phyloP scores from a whole-genome alignment of 64 coral and sea anemone species.

The Orbicella faveolata region DNA sequence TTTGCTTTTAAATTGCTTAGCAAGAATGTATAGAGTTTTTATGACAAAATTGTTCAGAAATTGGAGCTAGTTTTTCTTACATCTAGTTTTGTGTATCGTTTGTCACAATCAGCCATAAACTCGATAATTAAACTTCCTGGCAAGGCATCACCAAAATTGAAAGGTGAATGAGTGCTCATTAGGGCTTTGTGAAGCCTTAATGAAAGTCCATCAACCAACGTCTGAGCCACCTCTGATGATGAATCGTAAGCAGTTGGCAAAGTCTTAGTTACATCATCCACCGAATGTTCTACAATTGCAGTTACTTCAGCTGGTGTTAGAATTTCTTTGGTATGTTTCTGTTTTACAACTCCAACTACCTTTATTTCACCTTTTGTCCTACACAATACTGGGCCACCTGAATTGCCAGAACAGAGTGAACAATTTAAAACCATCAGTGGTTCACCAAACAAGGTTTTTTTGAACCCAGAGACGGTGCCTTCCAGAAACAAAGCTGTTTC shows the following conservation, averaged over 20 bases:
- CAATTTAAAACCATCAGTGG: neutral
- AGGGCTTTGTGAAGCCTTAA: neutral
- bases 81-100: too few relatives aligned
- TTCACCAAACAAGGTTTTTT: neutral
- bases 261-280: neutral
- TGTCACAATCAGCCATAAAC: too few relatives aligned
- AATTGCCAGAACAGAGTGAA: neutral
- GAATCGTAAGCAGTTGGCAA: neutral
- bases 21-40: too few relatives aligned
- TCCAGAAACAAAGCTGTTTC: neutral
- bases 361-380: neutral
- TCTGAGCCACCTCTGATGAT: neutral
- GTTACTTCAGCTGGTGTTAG: neutral
- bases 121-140: neutral
- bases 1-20: too few relatives aligned
- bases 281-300: neutral
- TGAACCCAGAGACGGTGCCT: constrained; percentile 5
- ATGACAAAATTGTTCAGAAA: too few relatives aligned
- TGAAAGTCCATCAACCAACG: neutral
- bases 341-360: neutral
- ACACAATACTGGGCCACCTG: neutral
- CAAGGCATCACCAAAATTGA: neutral
- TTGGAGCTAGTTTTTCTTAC: too few relatives aligned
- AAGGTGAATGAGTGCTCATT: neutral
- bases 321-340: neutral